Evolutionary conservation across 1,140 invertebrate genomes (phyloP), one percentile per base, ranked within the genome.

Genomic region (Drosophila burlai): DNA sequence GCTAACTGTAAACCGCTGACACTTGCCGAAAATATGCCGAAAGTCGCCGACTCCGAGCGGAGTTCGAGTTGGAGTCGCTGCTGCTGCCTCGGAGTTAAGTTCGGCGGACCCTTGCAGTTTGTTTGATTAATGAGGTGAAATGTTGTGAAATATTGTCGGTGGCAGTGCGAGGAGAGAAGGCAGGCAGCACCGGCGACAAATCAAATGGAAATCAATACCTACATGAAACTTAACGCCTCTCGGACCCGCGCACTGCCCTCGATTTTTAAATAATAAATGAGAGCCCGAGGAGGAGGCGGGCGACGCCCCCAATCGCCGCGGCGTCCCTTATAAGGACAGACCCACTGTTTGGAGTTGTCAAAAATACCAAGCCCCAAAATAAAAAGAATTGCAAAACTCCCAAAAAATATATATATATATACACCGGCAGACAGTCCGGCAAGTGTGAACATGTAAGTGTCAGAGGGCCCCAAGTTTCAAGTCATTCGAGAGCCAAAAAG

Each of bases 101-200:
- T 49, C 59, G 54, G 59, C 60, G 63, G 75, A 55, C 80, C 80
- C 80, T 80, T 61, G 71, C 84, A 89, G 78, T 78, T 89, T 89
- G 84, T 90, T 90, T 89, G 85, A 89, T 89, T 89, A 89, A 89
- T 90, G 85, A 89, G 85, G 85, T 89, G 85, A 90, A 89, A 89
- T 89, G 85, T 90, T 89, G 85, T 89, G 85, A 90, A 89, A 89
- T 90, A 89, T 89, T 84, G 83, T 83, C 80, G 62, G 45, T 55
- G 40, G 54, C 47, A 40, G 38, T 49, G n/a, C 55, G 58, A 45
- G 26, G 49, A 34, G 13, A 50, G 31, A 43, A n/a, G 34, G 24
- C 26, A 26, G 26, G 26, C 26, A 47, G 40, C 61, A 65, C 49
- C 71, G 58, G 49, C 71, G 58, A 90, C 85, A 89, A 90, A 90